phyloP scores from a whole-genome alignment of 2,888 invertebrate genomes.

The Saturnia japonica region DNA sequence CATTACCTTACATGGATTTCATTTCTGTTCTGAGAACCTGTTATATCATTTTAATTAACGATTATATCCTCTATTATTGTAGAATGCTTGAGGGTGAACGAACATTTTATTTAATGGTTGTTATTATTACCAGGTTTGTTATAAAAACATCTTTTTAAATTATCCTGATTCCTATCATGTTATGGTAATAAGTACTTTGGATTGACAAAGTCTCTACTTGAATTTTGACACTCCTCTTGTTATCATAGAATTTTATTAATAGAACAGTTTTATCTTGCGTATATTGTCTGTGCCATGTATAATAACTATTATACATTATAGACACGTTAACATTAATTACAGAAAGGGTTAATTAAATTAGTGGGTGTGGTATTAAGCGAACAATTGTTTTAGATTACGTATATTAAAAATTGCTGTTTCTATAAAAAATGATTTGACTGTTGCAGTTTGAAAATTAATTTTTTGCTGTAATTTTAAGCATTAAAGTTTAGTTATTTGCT shows the following conservation, averaged over 20 bases:
- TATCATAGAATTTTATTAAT: background rate
- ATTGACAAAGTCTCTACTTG: background rate
- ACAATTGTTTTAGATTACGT: background rate
- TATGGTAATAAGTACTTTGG: background rate
- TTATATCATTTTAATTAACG: background rate
- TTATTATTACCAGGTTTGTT: background rate
- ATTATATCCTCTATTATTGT: background rate
- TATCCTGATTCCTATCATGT: background rate
- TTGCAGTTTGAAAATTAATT: background rate
- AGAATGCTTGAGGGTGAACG: background rate
- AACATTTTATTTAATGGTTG: background rate
- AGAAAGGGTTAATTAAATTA: background rate
- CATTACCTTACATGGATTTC: background rate
- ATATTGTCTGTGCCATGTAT: background rate
- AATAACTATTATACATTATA: background rate
- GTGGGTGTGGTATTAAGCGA: background rate
- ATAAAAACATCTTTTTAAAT: background rate
- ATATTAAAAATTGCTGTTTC: background rate
- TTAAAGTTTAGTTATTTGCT: background rate
- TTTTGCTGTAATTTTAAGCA: background rate
- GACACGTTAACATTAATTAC: background rate
- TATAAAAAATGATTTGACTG: too few species aligned
- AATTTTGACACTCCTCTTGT: background rate
- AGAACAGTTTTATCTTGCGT: background rate
- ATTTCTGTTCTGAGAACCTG: background rate